Conservation (phyloP, 2,113 vertebrate species). For the Glaucidium brasilianum region DNA sequence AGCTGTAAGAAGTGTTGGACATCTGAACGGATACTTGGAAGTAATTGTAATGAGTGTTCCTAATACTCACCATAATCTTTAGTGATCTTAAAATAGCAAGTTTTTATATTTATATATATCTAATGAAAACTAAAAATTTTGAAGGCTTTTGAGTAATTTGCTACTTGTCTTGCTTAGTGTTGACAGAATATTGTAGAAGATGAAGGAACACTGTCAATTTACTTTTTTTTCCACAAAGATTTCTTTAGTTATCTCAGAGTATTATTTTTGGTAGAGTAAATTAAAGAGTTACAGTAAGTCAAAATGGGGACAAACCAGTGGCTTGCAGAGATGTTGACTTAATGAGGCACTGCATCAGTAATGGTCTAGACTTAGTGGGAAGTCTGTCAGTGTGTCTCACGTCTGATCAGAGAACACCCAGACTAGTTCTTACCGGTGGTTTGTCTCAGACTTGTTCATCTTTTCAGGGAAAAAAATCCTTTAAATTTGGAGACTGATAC, state of each 20-base stretch:
- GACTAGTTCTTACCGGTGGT: neutral
- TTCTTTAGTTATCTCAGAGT: neutral
- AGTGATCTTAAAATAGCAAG: neutral
- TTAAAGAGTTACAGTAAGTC: neutral
- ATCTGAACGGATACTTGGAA: neutral
- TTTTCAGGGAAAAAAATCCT: neutral
- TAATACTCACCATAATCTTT: neutral
- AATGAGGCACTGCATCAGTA: neutral
- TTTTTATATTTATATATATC: neutral
- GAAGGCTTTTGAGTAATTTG: neutral
- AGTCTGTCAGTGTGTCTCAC: neutral
- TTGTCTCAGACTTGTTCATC: accelerated
- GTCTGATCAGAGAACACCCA: neutral
- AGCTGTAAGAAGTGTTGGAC: neutral
- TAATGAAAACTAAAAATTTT: neutral
- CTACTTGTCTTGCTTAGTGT: neutral
- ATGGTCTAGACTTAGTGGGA: neutral
- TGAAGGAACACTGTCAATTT: neutral
- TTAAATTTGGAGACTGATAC: neutral
- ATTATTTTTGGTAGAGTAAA: neutral
- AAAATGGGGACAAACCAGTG: neutral
- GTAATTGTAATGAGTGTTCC: neutral
- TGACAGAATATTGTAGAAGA: neutral
- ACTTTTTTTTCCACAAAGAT: neutral
- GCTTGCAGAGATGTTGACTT: neutral